Evolutionary conservation across 1,140 invertebrate genomes (phyloP).

Genomic region (Pseudomyrmex sp.): DNA sequence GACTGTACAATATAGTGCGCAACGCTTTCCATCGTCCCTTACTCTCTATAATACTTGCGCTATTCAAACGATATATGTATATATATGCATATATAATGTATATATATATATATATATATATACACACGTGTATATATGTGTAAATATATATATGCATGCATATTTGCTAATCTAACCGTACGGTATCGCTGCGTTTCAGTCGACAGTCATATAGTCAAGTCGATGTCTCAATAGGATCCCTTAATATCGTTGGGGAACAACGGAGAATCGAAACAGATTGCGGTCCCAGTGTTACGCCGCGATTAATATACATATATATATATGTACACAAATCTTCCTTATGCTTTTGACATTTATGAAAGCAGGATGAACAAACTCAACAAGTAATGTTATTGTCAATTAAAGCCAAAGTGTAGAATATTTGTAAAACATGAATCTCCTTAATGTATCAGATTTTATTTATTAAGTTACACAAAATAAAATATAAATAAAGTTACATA

Average conservation of each 20-base stretch:
- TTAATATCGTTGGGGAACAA: constrained; percentile 22
- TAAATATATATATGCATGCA: too few relatives aligned
- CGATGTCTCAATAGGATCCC: constrained; percentile 27
- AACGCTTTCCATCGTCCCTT: constrained; percentile 23
- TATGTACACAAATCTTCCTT: not conserved
- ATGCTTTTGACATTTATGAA: not conserved
- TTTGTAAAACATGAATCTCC: too few relatives aligned
- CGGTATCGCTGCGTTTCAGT: constrained; percentile 17
- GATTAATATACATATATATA: constrained; percentile 11
- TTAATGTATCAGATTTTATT: too few relatives aligned
- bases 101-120: too few relatives aligned
- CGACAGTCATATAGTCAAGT: constrained; percentile 13
- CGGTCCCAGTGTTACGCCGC: not conserved
- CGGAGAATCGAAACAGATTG: constrained; percentile 5
- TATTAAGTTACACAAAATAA: too few relatives aligned
- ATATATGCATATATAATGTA: too few relatives aligned
- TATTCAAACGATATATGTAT: constrained; percentile 1
- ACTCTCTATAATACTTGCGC: not conserved
- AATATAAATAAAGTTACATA: too few relatives aligned
- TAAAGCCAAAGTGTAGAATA: too few relatives aligned
- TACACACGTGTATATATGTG: too few relatives aligned
- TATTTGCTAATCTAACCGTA: not conserved
- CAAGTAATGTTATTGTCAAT: too few relatives aligned
- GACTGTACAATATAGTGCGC: constrained; percentile 33
- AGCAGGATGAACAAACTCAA: not conserved